Base-by-base conservation (phyloP, 2,888 invertebrate species). In the Cheilosia pagana region DNA sequence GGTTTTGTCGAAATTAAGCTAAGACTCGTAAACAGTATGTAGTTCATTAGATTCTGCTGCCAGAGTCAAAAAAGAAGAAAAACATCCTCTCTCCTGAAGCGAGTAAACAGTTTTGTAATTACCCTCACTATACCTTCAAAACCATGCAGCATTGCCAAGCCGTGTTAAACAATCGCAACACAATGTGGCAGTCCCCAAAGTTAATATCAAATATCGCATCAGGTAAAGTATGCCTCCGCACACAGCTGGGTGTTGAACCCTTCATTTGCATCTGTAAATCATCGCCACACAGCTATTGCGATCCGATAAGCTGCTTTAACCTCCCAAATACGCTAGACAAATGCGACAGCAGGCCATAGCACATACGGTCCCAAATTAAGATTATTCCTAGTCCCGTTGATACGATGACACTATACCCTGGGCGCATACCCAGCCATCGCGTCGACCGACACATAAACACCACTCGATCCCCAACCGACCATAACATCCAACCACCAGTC, bases 231-330 rank as follows among this genome's bases (percentile, higher is more conserved):
- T 28, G 45, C 21, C 43, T 25, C 8, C 41, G n/a, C 14, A 2
- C 35, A 19, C 21, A 12, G 28, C 35, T 3, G 12, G 23, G 1
- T 4, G 6, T n/a, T 14, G 14, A 45, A 35, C 14, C 55, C 50
- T 65, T 76, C 63, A 76, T 77, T 82, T 77, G 81, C 71, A 77
- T 72, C 50, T 45, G 68, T 78, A 78, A 78, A 83, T 83, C 82
- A 78, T 78, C 52, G 57, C 72, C 82, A 68, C 82, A 68, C 45
- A 21, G 72, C 72, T 39, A 50, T 14, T 31, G 72, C 50, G 72
- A 78, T 72, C 77, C 78, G 82, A 83, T 83, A 83, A 83, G 82
- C 82, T 68, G 52, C 52, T 62, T 68, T 74, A 83, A 78, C 72
- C 72, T 50, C 41, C 63, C 67, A 68, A 83, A 83, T 63, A 78